Evolutionary conservation across 2,797 vertebrate genomes (phyloP), one percentile per base, ranked within the genome.

Genomic region (Anabacerthia variegaticeps): DNA sequence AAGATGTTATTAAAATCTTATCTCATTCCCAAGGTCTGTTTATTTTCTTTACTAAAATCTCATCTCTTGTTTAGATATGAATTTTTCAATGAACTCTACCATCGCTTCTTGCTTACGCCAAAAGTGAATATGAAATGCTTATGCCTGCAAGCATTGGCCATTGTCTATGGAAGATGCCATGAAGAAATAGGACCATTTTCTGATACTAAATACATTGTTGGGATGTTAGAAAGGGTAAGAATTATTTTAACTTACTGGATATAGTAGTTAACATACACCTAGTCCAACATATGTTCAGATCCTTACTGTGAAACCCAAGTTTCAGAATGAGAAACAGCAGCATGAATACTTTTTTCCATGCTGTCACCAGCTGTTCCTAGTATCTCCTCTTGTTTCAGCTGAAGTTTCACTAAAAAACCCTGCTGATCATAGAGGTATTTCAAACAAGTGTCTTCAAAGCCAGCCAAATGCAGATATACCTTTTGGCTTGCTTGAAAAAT

Each of bases 81-180:
- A 96, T 99, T 99, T 97, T 99, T 99, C 97, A 99, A 99, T 92
- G 99, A 99, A 55, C 98, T 99, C 72, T 99, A 99, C 97, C 99
- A 99, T 95, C 99, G 99, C 58, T 99, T 99, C 96, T 98, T 99
- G 97, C 99, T 99, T 54, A 99, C 99, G 23, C 99, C 99, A 83
- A 99, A 99, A 98, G 99, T 99, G 74, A 98, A 98, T 88, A 99
- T 99, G 99, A 99, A 99, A 98, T 99, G 99, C 97, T 97, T 99
- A 89, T 99, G 99, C 97, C 98, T 99, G 92, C 99, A 99, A 98
- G 99, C 99, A 6, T 97, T 99, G 78, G 97, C 99, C 30, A 99
- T 99, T 97, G 99, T 99, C 93, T 99, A 99, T n/a, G 99, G 99
- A 91, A 99, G 99, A 95, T 99, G 99, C 97, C 98, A 97, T 68